Evolutionary conservation across 2,888 invertebrate genomes (phyloP).

Genomic region (Xylophagus ater): DNA sequence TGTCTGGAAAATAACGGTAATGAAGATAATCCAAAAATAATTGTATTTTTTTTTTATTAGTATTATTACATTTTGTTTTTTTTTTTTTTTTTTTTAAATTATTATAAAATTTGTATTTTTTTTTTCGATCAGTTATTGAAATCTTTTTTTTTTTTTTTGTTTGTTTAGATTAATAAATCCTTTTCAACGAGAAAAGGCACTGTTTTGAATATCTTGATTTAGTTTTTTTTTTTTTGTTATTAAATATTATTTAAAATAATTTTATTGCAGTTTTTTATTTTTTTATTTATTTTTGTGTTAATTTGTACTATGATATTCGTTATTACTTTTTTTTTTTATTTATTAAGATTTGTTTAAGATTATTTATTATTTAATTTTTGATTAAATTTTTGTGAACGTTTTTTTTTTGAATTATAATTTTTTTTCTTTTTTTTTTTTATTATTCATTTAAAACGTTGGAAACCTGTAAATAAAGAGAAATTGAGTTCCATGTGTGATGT

Average conservation of each 20-base stretch:
- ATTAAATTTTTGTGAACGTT: constrained; percentile 4
- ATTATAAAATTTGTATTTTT: constrained; percentile 1
- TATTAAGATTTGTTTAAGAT: constrained; percentile 5
- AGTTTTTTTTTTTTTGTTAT: background rate
- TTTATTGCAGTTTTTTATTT: no score
- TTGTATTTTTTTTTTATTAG: background rate
- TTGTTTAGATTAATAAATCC: no score
- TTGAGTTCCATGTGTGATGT: constrained; percentile 10
- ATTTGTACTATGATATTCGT: no score
- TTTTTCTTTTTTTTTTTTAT: constrained; percentile 1
- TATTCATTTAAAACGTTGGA: constrained; percentile 16
- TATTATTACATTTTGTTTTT: background rate
- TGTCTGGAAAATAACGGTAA: constrained; percentile 50
- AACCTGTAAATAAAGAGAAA: constrained; percentile 18
- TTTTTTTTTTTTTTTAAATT: background rate
- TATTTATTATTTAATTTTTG: constrained; percentile 3
- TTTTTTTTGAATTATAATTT: background rate
- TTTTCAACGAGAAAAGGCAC: constrained; percentile 12
- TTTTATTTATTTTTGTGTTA: no score
- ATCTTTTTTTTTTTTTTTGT: no score
- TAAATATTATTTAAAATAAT: no score
- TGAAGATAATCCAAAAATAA: constrained; percentile 7
- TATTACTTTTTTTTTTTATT: no score
- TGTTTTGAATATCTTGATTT: constrained; percentile 5
- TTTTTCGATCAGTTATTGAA: constrained; percentile 1